Percentiles rank a stretch among this genome's conserved stretches.
Evolutionary conservation across 1,140 invertebrate genomes (phyloP).

Genomic region (Lepidurus arcticus): DNA sequence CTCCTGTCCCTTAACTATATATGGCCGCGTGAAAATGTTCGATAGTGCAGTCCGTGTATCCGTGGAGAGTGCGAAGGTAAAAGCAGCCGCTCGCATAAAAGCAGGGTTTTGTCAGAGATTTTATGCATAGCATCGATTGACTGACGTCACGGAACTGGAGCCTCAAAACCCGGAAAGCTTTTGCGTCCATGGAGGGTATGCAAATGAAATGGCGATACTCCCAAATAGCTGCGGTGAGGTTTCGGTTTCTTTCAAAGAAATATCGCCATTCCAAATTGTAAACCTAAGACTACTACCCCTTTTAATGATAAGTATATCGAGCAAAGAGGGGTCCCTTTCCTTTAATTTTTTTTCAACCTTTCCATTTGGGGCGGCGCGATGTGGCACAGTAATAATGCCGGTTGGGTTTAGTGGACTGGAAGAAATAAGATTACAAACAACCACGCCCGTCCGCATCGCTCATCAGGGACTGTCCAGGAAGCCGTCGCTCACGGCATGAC

Average conservation of each 20-base stretch:
- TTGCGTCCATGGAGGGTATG: not conserved
- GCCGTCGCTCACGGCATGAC: too few relatives aligned
- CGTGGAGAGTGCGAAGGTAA: not conserved
- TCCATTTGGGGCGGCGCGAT: too few relatives aligned
- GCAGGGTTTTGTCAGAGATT: not conserved
- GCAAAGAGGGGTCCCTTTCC: too few relatives aligned
- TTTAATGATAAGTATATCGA: too few relatives aligned
- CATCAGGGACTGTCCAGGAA: too few relatives aligned
- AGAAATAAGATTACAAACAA: too few relatives aligned
- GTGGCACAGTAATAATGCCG: too few relatives aligned
- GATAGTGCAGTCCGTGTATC: not conserved
- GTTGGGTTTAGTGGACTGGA: too few relatives aligned
- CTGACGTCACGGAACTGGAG: not conserved
- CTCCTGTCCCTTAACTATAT: not conserved
- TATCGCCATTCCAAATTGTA: not conserved
- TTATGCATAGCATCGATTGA: conserved; percentile 8
- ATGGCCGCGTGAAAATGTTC: not conserved
- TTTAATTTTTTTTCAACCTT: too few relatives aligned
- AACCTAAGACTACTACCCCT: too few relatives aligned
- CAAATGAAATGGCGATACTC: conserved; percentile 2
- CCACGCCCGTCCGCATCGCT: too few relatives aligned
- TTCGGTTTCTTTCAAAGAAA: not conserved
- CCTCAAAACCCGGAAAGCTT: conserved; percentile 7
- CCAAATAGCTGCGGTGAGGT: not conserved
- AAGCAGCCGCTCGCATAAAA: not conserved